Evolutionary conservation across 2,113 vertebrate species (phyloP), one percentile per base, ranked within the genome.

Genomic region (Python bivittatus): DNA sequence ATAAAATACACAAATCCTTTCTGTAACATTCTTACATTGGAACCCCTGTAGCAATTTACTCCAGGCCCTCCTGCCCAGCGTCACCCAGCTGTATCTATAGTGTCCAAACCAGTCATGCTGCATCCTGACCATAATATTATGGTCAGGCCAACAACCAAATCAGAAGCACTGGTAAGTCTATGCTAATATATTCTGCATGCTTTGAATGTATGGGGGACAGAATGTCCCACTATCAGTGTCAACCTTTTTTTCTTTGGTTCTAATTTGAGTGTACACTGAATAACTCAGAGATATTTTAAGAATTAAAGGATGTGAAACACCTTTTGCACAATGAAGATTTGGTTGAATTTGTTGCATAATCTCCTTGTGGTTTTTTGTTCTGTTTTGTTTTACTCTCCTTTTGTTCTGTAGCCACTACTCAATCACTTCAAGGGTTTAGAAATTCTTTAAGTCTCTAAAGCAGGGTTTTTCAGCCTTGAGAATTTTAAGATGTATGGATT

Each of bases 21-120:
- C 58, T 88, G 11, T 96, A 93, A 93, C 90, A 97, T 92, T 98
- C 84, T 96, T 93, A 94, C 95, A 97, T 95, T 96, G 94, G 93
- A 97, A 90, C 87, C 92, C 88, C 44, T 52, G 1, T 97, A 99
- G 99, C 98, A 99, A 97, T 98, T 99, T 96, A 98, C 98, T 95
- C 99, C 99, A 94, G 99, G 99, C 93, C 99, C 99, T 90, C 98
- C 99, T 91, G 98, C 97, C 92, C 99, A 99, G 91, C 97, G 98
- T 94, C 98, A 97, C 93, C 99, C 98, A 95, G 97, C 96, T 53
- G 96, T 98, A 88, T 98, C 98, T 22, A 97, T 99, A 95, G 98
- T 99, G 96, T 99, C 99, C 92, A 99, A 99, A 95, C 99, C 99
- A 1, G 96, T 99, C 97, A 99, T 99, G 99, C 97, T 99, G 94